Percentiles rank a stretch among this genome's conserved stretches.
These are phyloP conservation scores for Pteromalus puparum DNA, from an alignment of 1,140 invertebrate species.

Conservation along the genomic window DNA sequence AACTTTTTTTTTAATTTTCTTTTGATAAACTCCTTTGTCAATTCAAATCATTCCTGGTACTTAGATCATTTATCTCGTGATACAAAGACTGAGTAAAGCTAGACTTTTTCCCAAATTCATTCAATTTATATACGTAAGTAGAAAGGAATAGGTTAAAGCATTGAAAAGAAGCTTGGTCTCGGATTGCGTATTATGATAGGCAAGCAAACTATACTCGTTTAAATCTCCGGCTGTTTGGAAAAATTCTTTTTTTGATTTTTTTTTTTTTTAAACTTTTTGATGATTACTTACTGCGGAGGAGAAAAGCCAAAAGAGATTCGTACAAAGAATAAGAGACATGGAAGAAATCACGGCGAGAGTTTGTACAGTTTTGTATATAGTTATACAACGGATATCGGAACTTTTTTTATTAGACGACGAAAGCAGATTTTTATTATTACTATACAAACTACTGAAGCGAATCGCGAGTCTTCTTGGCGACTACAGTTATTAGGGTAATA, in stretches of 20 bases:
- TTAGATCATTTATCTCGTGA: slow-evolving; percentile 41
- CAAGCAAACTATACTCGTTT: not conserved
- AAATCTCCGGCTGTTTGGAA: not conserved
- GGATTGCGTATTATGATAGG: not conserved
- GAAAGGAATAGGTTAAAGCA: slow-evolving; percentile 16
- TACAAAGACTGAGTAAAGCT: slow-evolving; percentile 48
- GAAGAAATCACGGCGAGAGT: slow-evolving; percentile 56
- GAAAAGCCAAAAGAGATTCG: slow-evolving; percentile 44
- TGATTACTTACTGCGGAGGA: slow-evolving; percentile 27
- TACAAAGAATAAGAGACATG: slow-evolving; percentile 33
- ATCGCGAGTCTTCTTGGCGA: slow-evolving; percentile 36
- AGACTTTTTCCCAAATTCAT: slow-evolving; percentile 29
- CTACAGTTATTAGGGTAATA: slow-evolving; percentile 30
- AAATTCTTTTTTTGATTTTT: not conserved
- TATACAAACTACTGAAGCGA: slow-evolving; percentile 38
- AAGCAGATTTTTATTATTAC: slow-evolving; percentile 40
- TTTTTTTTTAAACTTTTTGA: not conserved
- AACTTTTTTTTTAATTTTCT: not conserved
- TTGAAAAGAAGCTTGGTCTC: not conserved
- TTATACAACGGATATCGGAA: slow-evolving; percentile 49
- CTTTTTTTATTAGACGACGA: slow-evolving; percentile 51
- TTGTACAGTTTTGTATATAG: slow-evolving; percentile 66
- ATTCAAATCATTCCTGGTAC: slow-evolving; percentile 47
- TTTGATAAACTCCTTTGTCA: not conserved
- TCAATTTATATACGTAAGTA: slow-evolving; percentile 39